phyloP scores from a whole-genome alignment of 1,140 invertebrate species.

The Bombus waltoni region DNA sequence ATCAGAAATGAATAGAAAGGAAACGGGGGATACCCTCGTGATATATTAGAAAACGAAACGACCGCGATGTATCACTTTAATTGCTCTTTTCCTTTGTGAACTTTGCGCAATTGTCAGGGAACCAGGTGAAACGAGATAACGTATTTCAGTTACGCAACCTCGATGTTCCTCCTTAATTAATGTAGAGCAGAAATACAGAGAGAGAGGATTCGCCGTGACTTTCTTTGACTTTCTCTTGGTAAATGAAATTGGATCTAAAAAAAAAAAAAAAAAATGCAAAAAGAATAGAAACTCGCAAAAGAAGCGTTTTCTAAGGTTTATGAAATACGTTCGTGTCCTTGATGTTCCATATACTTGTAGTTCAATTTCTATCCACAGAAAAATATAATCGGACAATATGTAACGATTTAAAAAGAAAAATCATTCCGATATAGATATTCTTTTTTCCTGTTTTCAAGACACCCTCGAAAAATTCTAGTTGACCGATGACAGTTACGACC shows the following conservation, averaged over 20 bases:
- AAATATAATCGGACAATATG: neutral
- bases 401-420: neutral
- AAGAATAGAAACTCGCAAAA: neutral
- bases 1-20: neutral
- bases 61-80: slow-evolving; percentile 1
- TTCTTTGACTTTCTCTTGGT: neutral
- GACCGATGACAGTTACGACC: no score
- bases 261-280: no score
- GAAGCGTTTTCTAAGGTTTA: neutral
- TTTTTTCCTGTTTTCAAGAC: neutral
- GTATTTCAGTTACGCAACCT: neutral
- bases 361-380: no score
- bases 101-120: neutral
- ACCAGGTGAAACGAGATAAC: neutral
- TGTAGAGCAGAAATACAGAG: neutral
- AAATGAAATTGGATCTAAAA: no score
- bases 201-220: neutral
- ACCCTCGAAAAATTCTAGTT: no score
- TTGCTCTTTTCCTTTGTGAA: neutral
- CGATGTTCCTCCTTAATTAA: neutral
- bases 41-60: slow-evolving; percentile 34
- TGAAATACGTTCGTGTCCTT: no score
- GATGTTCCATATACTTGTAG: neutral
- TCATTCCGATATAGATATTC: neutral
- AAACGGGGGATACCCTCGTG: neutral